A percentile compares a stretch with the other conserved stretches of the same genome.
These are phyloP conservation scores for Eilema griseolum DNA, from an alignment of 2,888 invertebrate genomes.

Conservation along the genomic window DNA sequence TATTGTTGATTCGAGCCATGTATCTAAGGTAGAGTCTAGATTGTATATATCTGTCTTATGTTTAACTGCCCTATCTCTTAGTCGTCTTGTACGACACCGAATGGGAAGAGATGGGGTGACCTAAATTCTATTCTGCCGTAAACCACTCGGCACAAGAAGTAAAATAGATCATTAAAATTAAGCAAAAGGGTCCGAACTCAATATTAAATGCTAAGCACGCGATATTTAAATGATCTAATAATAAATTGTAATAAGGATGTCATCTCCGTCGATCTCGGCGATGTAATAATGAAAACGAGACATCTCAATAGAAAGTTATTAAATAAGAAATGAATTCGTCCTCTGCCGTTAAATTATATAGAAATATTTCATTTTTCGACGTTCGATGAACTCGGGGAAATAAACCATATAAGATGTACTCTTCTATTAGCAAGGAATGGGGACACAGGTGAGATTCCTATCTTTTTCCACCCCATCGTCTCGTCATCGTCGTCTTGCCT, in stretches of 20 bases:
- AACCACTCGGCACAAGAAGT: too few relatives aligned
- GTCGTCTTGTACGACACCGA: too few relatives aligned
- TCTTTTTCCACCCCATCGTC: too few relatives aligned
- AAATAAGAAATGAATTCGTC: conserved; percentile 11
- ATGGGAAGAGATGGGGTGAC: too few relatives aligned
- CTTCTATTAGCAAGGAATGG: not conserved
- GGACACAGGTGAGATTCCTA: not conserved
- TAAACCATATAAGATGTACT: not conserved
- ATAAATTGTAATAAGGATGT: conserved; percentile 11
- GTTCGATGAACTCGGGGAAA: not conserved
- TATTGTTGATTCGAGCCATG: too few relatives aligned
- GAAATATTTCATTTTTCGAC: conserved; percentile 7
- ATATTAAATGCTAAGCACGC: not conserved
- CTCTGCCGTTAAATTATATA: conserved; percentile 3
- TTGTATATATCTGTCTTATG: too few relatives aligned
- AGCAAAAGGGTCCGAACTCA: not conserved
- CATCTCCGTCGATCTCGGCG: conserved; percentile 1
- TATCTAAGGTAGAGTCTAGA: too few relatives aligned
- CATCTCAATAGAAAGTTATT: conserved; percentile 13
- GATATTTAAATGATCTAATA: not conserved
- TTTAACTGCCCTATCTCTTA: too few relatives aligned
- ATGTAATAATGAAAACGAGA: conserved; percentile 9
- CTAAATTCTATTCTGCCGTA: too few relatives aligned
- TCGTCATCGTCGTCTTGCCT: too few relatives aligned
- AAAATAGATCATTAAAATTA: too few relatives aligned